phyloP scores from a whole-genome alignment of 2,888 invertebrate genomes.

The Pyrrhia umbra region DNA sequence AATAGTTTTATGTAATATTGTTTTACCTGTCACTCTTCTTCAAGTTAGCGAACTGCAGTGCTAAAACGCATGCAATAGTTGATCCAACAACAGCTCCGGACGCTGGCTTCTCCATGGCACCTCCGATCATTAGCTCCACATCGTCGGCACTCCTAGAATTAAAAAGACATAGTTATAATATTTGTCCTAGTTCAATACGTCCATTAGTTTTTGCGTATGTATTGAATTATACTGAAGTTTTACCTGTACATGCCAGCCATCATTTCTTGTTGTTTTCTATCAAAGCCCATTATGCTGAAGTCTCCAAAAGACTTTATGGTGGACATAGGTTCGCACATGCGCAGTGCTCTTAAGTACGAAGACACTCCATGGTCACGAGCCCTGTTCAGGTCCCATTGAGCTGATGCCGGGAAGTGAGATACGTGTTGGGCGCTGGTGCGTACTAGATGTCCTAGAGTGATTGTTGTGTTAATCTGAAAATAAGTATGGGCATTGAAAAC shows the following conservation, averaged over 20 bases:
- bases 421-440: slow-evolving; percentile 91
- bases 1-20: neutral
- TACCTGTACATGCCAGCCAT: slow-evolving; percentile 93
- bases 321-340: slow-evolving; percentile 91
- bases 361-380: slow-evolving; percentile 95
- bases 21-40: slow-evolving; percentile 94
- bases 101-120: slow-evolving; percentile 94
- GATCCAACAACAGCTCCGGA: slow-evolving; percentile 96
- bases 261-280: slow-evolving; percentile 90
- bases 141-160: slow-evolving; percentile 92
- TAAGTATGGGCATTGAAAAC: slow-evolving; percentile 1
- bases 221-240: slow-evolving; percentile 37
- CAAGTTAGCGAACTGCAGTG: slow-evolving; percentile 94
- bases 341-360: slow-evolving; percentile 92
- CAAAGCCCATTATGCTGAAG: slow-evolving; percentile 89
- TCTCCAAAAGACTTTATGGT: slow-evolving; percentile 89
- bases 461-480: slow-evolving; percentile 90
- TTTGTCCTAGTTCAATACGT: neutral
- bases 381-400: slow-evolving; percentile 86
- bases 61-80: slow-evolving; percentile 96
- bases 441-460: slow-evolving; percentile 91
- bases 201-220: neutral
- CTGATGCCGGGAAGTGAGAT: slow-evolving; percentile 89
- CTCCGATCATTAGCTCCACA: slow-evolving; percentile 96
- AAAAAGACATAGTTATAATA: neutral